Base-by-base conservation (phyloP, 2,797 vertebrate species). In the Brachyrhaphis roseni region DNA sequence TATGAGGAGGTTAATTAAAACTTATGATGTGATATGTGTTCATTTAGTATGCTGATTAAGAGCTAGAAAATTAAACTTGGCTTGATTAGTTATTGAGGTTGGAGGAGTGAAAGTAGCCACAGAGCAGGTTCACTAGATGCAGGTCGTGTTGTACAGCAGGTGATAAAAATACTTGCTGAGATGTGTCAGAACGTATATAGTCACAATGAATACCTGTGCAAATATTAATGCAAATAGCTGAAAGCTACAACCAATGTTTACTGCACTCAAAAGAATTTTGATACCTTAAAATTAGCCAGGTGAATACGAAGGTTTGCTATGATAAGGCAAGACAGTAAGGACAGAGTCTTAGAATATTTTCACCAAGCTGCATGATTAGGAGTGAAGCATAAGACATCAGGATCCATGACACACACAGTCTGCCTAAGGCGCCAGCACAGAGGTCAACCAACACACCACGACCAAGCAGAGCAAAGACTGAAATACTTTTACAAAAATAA, bases 341-440 rank as follows among this genome's bases (percentile, higher is more conserved):
- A 36, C 39, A 68, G 79, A 82, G 71, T 90, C 82, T 57, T 68
- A 18, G 66, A 79, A 71, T 73, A 74, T 81, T 85, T 85, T 74
- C 78, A 79, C 39, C 72, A 68, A 77, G 74, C 47, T 72, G 81
- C 83, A 77, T 45, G 82, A 82, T 80, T 74, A 74, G 53, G 87
- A 86, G 82, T 47, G 74, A 39, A 66, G 62, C 59, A 62, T 3
- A 64, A 39, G 62, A 64, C 31, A 64, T 64, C 31, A 90, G 84
- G 82, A 78, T 90, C 89, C 62, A 59, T 85, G 88, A 92, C 86
- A 89, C 87, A 80, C 77, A 79, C 46, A 82, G 20, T 39, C 59
- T 78, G 82, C 90, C 88, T 16, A 82, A 80, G 82, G 87, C 86
- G 72, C 34, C 51, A 83, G 72, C 45, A 55, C 82, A 46, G 77